Conservation (phyloP, 2,797 vertebrate genomes). For the Podarcis siculus region DNA sequence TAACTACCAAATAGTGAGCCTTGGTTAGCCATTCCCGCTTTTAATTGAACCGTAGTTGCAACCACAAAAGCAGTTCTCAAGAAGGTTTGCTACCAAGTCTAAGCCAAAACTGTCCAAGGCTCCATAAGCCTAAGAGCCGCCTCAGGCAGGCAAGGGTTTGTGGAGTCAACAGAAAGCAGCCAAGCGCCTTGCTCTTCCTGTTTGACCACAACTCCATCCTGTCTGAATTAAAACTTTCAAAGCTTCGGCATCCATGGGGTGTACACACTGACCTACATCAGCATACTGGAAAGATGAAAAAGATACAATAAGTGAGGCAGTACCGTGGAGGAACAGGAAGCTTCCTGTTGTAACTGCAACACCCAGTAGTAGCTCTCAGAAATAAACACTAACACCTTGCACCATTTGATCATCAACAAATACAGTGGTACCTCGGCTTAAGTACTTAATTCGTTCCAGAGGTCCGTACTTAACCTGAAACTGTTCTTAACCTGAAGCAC, state of each 20-base stretch:
- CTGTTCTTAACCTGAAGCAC: no score
- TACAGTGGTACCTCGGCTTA: no score
- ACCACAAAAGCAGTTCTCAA: not conserved
- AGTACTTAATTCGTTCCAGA: no score
- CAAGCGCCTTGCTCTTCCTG: not conserved
- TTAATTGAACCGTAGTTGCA: not conserved
- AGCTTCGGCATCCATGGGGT: not conserved
- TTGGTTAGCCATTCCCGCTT: not conserved
- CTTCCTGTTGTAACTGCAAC: not conserved
- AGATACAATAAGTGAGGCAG: not conserved
- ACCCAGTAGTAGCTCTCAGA: not conserved
- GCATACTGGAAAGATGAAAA: not conserved
- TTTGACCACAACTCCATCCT: not conserved
- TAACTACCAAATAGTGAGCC: not conserved
- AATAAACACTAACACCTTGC: not conserved
- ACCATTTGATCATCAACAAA: not conserved
- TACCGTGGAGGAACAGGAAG: not conserved
- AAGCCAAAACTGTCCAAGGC: not conserved
- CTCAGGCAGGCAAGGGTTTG: not conserved
- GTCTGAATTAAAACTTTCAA: not conserved
- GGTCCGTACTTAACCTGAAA: no score
- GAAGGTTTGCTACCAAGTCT: not conserved
- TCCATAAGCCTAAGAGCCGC: not conserved
- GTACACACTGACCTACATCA: not conserved
- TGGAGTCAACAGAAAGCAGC: not conserved